Base-by-base conservation (phyloP, 2,797 vertebrate species). In the Ceyx erithaca region DNA sequence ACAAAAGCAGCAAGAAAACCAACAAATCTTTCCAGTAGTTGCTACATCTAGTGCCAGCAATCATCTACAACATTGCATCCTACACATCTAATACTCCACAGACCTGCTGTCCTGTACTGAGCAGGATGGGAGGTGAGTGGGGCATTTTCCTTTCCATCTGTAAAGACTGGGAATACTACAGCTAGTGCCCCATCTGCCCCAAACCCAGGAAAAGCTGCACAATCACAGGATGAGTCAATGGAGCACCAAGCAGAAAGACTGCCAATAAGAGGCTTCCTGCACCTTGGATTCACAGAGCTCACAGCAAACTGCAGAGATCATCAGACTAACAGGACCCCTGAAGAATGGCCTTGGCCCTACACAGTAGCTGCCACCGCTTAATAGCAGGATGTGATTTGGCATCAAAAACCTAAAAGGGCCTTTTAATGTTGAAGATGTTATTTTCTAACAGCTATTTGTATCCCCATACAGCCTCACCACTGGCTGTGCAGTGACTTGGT, bases 201-300 rank as follows among this genome's bases (percentile, higher is more conserved):
- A 52, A 72, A 26, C 10, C 28, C 19, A 64, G n/a, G 9, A 85
- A 30, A 80, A 70, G 21, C 9, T 21, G 28, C 4, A 4, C 10
- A 43, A 22, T 20, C 51, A 45, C 1, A 0, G 59, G 46, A 40
- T 0, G 1, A 70, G 59, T 0, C 4, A 37, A 64, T 8, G 22
- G 40, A 80, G n/a, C 14, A 52, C 43, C 10, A 14, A 54, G 67
- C 23, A 45, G 46, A 75, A 64, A 70, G 31, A 55, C 31, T 66
- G 48, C 31, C 72, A n/a, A 18, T 63, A 61, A 49, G 33, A 43
- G 16, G 11, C 35, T 61, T 20, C 45, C 35, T 71, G 58, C 0
- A 0, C 11, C 33, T 69, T 0, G 2, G 35, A 19, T 46, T 51
- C 31, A 46, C 9, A 19, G 31, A 25, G 45, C 37, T 66, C 21